Base-by-base conservation (phyloP, 2,888 invertebrate genomes). In the Drosophila mimetica region DNA sequence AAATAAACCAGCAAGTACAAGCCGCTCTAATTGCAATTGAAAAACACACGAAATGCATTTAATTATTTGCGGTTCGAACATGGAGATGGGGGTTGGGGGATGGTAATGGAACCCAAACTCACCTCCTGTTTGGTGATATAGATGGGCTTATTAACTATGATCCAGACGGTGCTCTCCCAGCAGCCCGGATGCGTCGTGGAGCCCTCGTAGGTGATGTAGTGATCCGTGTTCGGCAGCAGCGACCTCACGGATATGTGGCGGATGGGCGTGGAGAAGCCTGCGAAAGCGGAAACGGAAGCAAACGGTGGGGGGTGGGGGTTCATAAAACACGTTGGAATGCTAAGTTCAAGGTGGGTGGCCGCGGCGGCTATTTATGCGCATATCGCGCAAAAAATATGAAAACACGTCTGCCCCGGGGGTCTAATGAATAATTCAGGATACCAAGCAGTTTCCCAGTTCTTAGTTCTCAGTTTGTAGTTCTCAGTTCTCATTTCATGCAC, bases 111-210 rank as follows among this genome's bases (percentile, higher is more conserved):
- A 13, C 18, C 7, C n/a, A 9, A 4, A 39, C 74, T 83, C 92
- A 98, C 98, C 96, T 99, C 98, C 92, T 97, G 96, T 90, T 96
- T 96, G 79, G 98, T 97, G 91, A 99, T 97, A 93, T 98, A 98
- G 91, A 99, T 97, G 74, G 99, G 99, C 92, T 97, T 98, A 93
- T 99, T 99, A 92, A 98, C 95, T 89, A 99, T 97, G 90, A 99
- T 95, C 99, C 99, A 99, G 66, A 98, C 97, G 37, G 98, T 97
- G n/a, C 99, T 99, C 93, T 99, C 99, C 96, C 98, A 97, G 92
- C 99, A 99, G 51, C 98, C 97, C 8, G 99, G 99, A 92, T 97
- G 97, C 59, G 99, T 99, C 81, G 98, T 96, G 77, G 98, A 98
- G 22, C 99, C 99, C 91, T 99, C 98, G 92, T 99, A 99, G 30